These are phyloP conservation scores for Oenanthe melanoleuca DNA, from an alignment of 2,113 vertebrate genomes.

Conservation along the genomic window DNA sequence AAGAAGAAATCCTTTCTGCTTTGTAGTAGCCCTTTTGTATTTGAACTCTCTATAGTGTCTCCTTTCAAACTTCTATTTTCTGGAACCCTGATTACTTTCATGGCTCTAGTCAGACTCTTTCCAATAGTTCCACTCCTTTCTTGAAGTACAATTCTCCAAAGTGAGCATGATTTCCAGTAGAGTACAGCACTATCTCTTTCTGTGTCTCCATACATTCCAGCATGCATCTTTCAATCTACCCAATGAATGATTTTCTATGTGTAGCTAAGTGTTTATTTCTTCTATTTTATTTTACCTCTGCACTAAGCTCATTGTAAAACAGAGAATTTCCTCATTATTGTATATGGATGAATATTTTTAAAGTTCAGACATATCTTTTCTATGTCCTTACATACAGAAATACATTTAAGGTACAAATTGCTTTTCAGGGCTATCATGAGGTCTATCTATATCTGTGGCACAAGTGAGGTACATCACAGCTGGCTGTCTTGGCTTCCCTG, in stretches of 20 bases:
- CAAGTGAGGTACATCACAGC: neutral
- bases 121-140: neutral
- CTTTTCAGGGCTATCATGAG: neutral
- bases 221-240: neutral
- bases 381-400: neutral
- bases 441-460: neutral
- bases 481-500: neutral
- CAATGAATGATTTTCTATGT: neutral
- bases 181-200: neutral
- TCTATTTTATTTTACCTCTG: neutral
- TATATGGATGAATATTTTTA: neutral
- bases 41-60: neutral
- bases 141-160: neutral
- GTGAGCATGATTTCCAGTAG: neutral
- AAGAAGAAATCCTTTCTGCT: neutral
- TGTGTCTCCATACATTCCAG: neutral
- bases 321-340: neutral
- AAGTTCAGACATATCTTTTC: neutral
- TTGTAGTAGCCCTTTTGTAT: neutral
- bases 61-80: neutral
- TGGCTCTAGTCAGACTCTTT: neutral
- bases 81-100: neutral
- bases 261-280: neutral
- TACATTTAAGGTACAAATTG: neutral
- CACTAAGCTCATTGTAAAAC: neutral